Base-by-base conservation (phyloP, 2,797 vertebrate genomes). In the Iguana delicatissima region DNA sequence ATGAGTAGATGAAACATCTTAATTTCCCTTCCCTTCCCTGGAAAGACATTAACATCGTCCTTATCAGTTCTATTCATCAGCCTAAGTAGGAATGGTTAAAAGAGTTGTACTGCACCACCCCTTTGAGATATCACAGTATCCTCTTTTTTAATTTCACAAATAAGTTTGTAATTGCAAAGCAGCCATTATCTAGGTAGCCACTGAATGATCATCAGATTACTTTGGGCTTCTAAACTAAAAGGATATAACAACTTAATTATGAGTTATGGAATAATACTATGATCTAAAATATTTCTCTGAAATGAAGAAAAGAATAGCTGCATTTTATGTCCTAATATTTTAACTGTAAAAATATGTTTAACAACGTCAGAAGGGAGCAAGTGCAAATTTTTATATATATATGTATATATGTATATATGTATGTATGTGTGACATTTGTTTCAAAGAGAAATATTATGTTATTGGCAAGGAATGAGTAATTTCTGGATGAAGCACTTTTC, bases 231-330 rank as follows among this genome's bases (percentile, higher is more conserved):
- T 90, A 95, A 94, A 80, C 74, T 90, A 92, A 94, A 86, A 93
- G 59, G 52, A 57, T 89, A 90, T 52, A 93, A 95, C 90, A 76
- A 94, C 80, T 94, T 94, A 94, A 94, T 94, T 88, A 92, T 52
- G 81, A 92, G 46, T 85, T 94, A 86, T 86, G 93, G 81, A 93
- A 88, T 73, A 94, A 89, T 13, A 35, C 85, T 89, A 92, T 55
- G 88, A 87, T 62, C 73, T 92, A 89, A 94, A 90, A 89, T 82
- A 94, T 0, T 2, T 50, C 8, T 95, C 85, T 80, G n/a, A 0
- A 32, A 74, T 62, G 8, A 7, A 18, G 52, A 24, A 84, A 86
- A 87, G 80, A 67, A 2, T 87, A 1, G 84, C 72, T 7, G 80
- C 85, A 13, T 87, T 12, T n/a, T 9, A 81, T 86, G 8, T 32